These are phyloP conservation scores for Ophion ellenae DNA, from an alignment of 2,888 invertebrate genomes.

Conservation along the genomic window DNA sequence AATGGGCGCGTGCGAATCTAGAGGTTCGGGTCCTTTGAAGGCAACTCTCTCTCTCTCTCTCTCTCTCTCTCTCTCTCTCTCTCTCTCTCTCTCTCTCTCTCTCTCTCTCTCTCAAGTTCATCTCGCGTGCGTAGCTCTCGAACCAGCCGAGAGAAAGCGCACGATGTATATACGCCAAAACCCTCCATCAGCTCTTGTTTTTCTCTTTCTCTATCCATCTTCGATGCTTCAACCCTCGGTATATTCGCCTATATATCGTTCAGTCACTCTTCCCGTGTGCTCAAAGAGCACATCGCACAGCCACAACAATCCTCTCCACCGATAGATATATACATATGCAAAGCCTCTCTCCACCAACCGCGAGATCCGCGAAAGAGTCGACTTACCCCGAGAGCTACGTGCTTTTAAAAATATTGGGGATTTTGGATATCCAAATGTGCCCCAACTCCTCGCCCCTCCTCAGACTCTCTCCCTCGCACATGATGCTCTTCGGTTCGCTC, in stretches of 20 bases:
- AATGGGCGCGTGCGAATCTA: constrained; percentile 77
- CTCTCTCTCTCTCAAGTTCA: not conserved
- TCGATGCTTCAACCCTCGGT: constrained; percentile 58
- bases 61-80: not conserved
- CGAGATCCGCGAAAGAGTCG: constrained; percentile 52
- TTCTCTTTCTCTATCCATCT: constrained; percentile 59
- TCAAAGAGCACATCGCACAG: constrained; percentile 53
- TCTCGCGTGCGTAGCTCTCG: constrained; percentile 65
- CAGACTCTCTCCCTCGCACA: not conserved
- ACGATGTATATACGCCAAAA: constrained; percentile 69
- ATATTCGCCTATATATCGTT: constrained; percentile 62
- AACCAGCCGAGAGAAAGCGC: constrained; percentile 53
- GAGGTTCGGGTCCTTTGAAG: constrained; percentile 60
- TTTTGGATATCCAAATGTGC: constrained; percentile 80
- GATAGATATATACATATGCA: constrained; percentile 7
- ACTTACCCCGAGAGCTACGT: constrained; percentile 69
- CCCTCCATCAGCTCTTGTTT: constrained; percentile 64
- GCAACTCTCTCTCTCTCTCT: constrained; percentile 31
- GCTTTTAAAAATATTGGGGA: constrained; percentile 84
- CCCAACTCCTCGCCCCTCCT: constrained; percentile 73
- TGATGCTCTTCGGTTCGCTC: constrained; percentile 66
- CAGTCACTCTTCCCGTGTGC: constrained; percentile 66
- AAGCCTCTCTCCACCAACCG: constrained; percentile 53
- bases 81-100: too few species aligned
- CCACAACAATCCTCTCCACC: constrained; percentile 54